Base-by-base conservation (phyloP, 1,140 invertebrate species). In the Eriosoma lanigerum region DNA sequence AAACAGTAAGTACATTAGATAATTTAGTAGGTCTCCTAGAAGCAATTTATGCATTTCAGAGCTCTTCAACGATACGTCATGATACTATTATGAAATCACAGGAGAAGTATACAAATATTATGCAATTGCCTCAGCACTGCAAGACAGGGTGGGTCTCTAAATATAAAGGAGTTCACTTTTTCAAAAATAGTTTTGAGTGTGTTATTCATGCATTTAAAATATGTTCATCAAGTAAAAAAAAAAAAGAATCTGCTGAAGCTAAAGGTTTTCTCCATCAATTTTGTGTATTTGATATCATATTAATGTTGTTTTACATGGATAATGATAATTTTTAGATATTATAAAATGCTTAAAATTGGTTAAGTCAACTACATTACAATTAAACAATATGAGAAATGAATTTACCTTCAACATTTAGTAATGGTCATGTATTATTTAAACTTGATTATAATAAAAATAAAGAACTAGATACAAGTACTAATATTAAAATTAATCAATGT, bases 241-340 rank as follows among this genome's bases (percentile, higher is more conserved):
- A 56, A 24, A 58, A 9, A 58, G 54, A 58, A 58, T 9, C 54
- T 58, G 21, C 10, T 58, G 54, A 58, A 58, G 54, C 54, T 24
- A 58, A 58, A 24, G 54, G 21, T 24, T 10, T 58, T 3, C 21
- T 58, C 9, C 2, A 58, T 58, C 54, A 58, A 58, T 58, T 58
- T 58, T 58, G 54, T 58, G 10, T 21, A 9, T 58, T 58, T 58
- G 21, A 26, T 21, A 58, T 8, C 9, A 3, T 58, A 58, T 58
- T 58, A 26, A 58, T 58, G 54, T 58, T 58, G 12, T 58, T 58
- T 58, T 58, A 58, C 3, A 24, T 58, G 54, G 54, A 58, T 58
- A 21, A 58, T 0, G 24, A 24, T 58, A 9, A 26, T 12, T 12
- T 58, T 58, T 58, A 58, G 21, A 58, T 58, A 58, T 56, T 3